Evolutionary conservation across 2,797 vertebrate species (phyloP), one percentile per base, ranked within the genome.

Genomic region (Salarias fasciatus): DNA sequence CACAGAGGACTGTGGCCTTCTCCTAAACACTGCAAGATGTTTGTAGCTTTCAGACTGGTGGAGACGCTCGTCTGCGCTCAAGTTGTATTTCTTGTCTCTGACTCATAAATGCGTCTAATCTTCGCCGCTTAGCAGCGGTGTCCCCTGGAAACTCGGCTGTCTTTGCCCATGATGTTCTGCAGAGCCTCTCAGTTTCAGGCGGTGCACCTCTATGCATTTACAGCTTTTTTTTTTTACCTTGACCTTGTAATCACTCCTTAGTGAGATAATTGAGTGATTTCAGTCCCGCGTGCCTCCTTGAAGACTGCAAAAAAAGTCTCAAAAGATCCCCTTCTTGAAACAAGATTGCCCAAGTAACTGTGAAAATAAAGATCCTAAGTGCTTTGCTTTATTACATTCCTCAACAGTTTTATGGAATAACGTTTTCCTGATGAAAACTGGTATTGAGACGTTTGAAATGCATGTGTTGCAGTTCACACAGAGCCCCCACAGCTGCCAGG

Each of bases 21-120:
- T 51, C 47, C 71, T 55, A 77, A 81, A 57, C 48, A 54, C 35
- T 75, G 37, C 62, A 73, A 74, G 70, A 74, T 68, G 69, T 62
- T 41, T 24, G 11, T 33, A 35, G 45, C 11, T 6, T 37, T 69
- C 45, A 56, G 45, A 1, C 63, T 43, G 37, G 53, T 79, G 66
- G 50, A 80, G 66, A 52, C 50, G 13, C 49, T 57, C n/a, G 59
- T 15, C 18, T 48, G 31, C 13, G 5, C 43, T 52, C 18, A 33
- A 9, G 54, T 30, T 33, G 13, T 33, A 47, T 63, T 60, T 9
- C 12, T 24, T 50, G 41, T 60, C 15, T 52, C 24, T 59, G 31
- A 73, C 53, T 58, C 62, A 75, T 8, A 72, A 43, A 33, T 15
- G 35, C 58, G 56, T 4, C 63, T 76, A 56, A 75, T 79, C 57